phyloP scores from a whole-genome alignment of 2,888 invertebrate species.

The Meliscaeva auricollis region DNA sequence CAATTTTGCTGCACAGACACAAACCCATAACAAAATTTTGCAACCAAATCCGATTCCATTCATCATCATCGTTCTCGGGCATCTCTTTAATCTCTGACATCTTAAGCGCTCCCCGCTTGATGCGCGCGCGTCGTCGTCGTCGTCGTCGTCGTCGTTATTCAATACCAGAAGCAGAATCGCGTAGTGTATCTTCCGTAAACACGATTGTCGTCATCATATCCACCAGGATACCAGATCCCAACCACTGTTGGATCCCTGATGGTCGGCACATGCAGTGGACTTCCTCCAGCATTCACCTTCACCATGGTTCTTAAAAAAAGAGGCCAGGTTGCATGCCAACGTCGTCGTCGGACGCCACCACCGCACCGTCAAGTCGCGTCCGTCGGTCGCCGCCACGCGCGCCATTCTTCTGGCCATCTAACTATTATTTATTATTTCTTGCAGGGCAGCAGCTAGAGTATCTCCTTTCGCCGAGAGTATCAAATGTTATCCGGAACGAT shows the following conservation, averaged over 20 bases:
- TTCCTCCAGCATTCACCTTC: constrained; percentile 9
- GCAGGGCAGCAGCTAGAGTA: constrained; percentile 45
- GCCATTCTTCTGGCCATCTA: constrained; percentile 19
- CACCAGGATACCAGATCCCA: constrained; percentile 36
- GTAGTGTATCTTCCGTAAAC: constrained; percentile 60
- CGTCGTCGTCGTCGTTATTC: constrained; percentile 64
- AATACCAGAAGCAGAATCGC: constrained; percentile 66
- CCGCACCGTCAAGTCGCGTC: too few species aligned
- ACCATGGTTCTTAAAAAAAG: constrained; percentile 25
- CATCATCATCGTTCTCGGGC: constrained; percentile 63
- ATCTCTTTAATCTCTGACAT: constrained; percentile 69
- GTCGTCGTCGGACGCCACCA: not conserved
- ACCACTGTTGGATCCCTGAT: constrained; percentile 23
- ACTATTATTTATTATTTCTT: constrained; percentile 71
- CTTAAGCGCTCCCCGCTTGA: constrained; percentile 67
- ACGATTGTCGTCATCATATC: constrained; percentile 56
- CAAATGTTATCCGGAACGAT: constrained; percentile 72
- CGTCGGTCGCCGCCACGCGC: not conserved
- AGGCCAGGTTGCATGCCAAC: constrained; percentile 48
- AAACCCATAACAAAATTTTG: constrained; percentile 20
- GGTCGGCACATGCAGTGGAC: constrained; percentile 19
- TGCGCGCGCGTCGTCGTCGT: constrained; percentile 45
- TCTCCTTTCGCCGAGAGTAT: constrained; percentile 71
- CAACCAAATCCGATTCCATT: constrained; percentile 69
- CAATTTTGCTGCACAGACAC: constrained; percentile 25